Base-by-base conservation (phyloP, 2,888 invertebrate species). In the Drosophila falleni region DNA sequence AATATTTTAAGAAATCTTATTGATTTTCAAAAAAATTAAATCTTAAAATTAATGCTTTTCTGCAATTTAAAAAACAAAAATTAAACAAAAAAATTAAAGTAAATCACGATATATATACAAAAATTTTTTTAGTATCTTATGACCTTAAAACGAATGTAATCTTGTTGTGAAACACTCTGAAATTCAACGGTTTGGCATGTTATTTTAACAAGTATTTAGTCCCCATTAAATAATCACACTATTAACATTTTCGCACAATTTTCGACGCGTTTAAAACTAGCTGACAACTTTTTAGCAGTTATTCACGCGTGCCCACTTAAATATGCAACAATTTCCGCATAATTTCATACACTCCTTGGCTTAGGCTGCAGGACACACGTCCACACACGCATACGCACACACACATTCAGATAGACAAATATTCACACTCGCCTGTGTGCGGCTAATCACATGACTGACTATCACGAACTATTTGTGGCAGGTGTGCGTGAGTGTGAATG, bases 271-370 rank as follows among this genome's bases (percentile, higher is more conserved):
- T 71, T 65, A 31, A 71, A 71, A 71, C 49, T 53, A 19, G 35
- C 50, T 51, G 61, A 5, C 16, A 66, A 72, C 62, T 77, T 79
- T 84, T 77, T 59, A 82, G 72, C 70, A 72, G 74, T 67, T 65
- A 71, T 74, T 78, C 71, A 86, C 80, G 88, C 80, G 78, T 80
- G 80, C 74, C 78, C 83, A 73, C 86, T 88, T 84, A 88, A 82
- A 86, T 84, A 84, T 84, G 86, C 88, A 87, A 87, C 88, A 87
- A 85, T 86, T 87, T 85, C 80, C 88, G 88, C 83, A 87, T 87
- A 80, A 87, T 85, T 87, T 83, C 80, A 70, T 73, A 55, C 33
- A 71, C 77, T 63, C 53, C 37, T 70, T 10, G 62, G 54, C 67
- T 35, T 44, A 61, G 55, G 60, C 42, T 47, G 8, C 50, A 46